These are phyloP conservation scores for Corydoras maculifer DNA, from an alignment of 2,113 vertebrate species.

Conservation along the genomic window DNA sequence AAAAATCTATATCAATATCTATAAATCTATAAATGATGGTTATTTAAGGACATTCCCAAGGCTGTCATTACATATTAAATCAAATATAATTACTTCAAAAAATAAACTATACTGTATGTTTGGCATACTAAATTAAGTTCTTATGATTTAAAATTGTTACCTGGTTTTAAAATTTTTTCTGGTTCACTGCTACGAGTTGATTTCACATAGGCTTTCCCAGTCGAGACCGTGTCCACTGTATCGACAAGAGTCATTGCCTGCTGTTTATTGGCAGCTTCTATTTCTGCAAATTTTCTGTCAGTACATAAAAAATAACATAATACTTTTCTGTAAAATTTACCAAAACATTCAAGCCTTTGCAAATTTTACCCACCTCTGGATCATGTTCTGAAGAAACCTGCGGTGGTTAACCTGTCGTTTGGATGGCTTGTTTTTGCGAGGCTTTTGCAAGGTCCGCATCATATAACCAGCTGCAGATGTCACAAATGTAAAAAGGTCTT, in stretches of 20 bases:
- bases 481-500: slow-evolving; percentile 74
- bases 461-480: slow-evolving; percentile 76
- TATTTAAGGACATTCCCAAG: no score
- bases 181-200: slow-evolving; percentile 13
- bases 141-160: no score
- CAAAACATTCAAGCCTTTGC: background rate
- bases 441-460: slow-evolving; percentile 74
- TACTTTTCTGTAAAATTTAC: no score
- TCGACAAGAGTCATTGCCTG: slow-evolving; percentile 56
- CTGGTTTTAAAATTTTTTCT: background rate
- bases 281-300: slow-evolving; percentile 70
- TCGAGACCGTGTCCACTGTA: slow-evolving; percentile 44
- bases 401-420: slow-evolving; percentile 77
- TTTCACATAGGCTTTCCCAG: slow-evolving; percentile 13
- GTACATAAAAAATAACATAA: no score
- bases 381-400: slow-evolving; percentile 78
- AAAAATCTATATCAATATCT: no score
- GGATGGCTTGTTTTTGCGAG: slow-evolving; percentile 65
- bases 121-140: no score
- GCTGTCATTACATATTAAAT: no score
- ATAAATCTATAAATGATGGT: no score
- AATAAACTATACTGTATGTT: no score
- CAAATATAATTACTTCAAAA: no score
- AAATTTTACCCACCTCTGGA: slow-evolving; percentile 61
- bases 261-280: slow-evolving; percentile 69